Evolutionary conservation across 2,113 vertebrate genomes (phyloP), one percentile per base, ranked within the genome.

Genomic region (Mesoclemmys tuberculata): DNA sequence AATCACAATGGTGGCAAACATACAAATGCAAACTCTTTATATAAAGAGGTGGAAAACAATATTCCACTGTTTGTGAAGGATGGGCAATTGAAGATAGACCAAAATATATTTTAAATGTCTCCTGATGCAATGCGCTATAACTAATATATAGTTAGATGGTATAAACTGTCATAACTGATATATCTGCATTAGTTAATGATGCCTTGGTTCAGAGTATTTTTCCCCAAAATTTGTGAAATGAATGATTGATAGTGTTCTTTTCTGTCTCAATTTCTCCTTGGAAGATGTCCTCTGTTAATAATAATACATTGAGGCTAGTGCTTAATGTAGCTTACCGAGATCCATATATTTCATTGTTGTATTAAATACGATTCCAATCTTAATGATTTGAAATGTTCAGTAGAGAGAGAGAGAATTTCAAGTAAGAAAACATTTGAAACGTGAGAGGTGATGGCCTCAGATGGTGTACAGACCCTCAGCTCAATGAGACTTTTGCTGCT

Each of bases 381-480:
- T 89, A 41, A 35, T 68, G 21, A 11, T 88, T 88, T 27, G 46
- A 92, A 89, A 80, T 26, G 8, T 52, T 19, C 16, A 55, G 3
- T 48, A 29, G 78, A 89, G 89, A 89, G 75, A 29, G 78, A 89
- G 89, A 89, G 75, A 48, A 35, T 58, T 41, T 41, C 38, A 24
- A 2, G 5, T 84, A 22, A 35, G 19, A 77, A 90, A 29, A 54
- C 4, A 75, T 85, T 56, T 85, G 55, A 56, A 9, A 1, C 29
- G 6, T 82, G 51, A 52, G 7, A 0, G 24, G 10, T 77, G 31
- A 90, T 80, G 55, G 0, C 74, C 24, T 13, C 41, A 41, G 0
- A 49, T 61, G 77, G 5, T 14, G 9, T 71, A 49, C 19, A 16
- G 22, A 44, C 38, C 11, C 71, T 6, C 22, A 26, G 21, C 22